A percentile compares a stretch with the other conserved stretches of the same genome.
Evolutionary conservation across 2,888 invertebrate genomes (phyloP).

Genomic region (Rotaria sp.): DNA sequence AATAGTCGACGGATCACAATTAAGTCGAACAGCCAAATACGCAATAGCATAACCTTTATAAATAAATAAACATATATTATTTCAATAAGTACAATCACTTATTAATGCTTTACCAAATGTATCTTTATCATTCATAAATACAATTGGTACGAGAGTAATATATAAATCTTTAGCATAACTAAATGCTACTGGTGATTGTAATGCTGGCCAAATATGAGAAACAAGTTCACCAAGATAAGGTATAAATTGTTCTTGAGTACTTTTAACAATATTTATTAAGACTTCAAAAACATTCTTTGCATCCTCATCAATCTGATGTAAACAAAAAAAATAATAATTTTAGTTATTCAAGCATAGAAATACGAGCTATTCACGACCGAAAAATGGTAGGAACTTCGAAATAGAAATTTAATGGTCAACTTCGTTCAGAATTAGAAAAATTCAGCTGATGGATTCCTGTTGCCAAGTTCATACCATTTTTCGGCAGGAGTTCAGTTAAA

Average conservation of each 20-base stretch:
- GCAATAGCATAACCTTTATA: neutral
- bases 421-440: no score
- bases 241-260: neutral
- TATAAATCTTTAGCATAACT: constrained; percentile 21
- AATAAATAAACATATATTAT: neutral
- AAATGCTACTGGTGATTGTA: neutral
- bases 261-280: neutral
- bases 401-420: no score
- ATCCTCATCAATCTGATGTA: neutral
- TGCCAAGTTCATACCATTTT: no score
- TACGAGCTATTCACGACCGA: no score
- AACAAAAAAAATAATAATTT: neutral
- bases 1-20: neutral
- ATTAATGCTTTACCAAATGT: neutral
- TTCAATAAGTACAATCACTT: no score
- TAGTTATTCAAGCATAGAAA: no score
- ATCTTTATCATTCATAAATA: neutral
- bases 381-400: neutral
- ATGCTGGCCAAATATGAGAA: neutral
- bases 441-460: no score
- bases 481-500: no score
- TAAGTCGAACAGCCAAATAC: neutral
- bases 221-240: constrained; percentile 1
- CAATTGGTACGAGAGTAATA: neutral
- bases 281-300: constrained; percentile 1